A percentile compares a stretch with the other conserved stretches of the same genome.
Evolutionary conservation across 2,113 vertebrate species (phyloP).

Genomic region (Chionis minor): DNA sequence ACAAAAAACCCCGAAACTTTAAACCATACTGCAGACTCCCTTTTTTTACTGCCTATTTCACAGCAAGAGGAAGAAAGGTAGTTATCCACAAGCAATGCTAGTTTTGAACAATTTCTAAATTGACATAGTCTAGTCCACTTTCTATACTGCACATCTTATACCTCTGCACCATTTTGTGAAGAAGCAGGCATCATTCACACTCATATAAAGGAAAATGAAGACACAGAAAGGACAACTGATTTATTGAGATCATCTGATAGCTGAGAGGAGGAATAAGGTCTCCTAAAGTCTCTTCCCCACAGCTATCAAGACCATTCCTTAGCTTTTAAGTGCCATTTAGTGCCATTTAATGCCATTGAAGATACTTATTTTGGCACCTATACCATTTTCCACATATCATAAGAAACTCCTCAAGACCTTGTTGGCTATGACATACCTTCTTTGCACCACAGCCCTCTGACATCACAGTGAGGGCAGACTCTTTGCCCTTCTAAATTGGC

Average conservation of each 20-base stretch:
- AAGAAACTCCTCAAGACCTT: neutral
- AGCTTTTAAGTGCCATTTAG: neutral
- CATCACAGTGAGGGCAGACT: neutral
- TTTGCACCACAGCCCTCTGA: neutral
- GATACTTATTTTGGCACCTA: neutral
- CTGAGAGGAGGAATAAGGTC: neutral
- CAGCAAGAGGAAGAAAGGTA: rapidly evolving
- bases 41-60: neutral
- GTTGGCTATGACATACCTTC: neutral
- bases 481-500: neutral
- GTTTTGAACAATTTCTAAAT: neutral
- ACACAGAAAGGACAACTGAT: neutral
- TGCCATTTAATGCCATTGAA: neutral
- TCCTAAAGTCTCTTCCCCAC: neutral
- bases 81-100: neutral
- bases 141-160: rapidly evolving
- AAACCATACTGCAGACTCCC: rapidly evolving
- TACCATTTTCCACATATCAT: neutral
- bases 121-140: neutral
- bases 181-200: neutral
- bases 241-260: neutral
- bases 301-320: neutral
- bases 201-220: neutral
- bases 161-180: neutral
- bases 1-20: neutral